Evolutionary conservation across 2,113 vertebrate species (phyloP).

Genomic region (Nannospalax galili): DNA sequence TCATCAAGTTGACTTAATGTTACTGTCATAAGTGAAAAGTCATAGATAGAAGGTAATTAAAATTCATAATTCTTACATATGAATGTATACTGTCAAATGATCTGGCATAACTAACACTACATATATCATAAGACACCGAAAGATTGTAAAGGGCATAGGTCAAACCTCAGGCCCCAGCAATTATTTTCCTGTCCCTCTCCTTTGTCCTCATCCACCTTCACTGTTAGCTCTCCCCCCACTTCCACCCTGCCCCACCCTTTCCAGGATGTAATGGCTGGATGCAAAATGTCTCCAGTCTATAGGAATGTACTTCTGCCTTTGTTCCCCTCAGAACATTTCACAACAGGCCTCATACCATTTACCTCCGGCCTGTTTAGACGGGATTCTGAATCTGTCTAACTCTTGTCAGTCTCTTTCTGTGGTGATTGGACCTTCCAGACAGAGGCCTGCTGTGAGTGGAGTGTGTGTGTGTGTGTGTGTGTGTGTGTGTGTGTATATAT

Average conservation of each 20-base stretch:
- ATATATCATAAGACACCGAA: neutral
- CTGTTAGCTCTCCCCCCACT: no score
- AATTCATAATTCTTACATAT: neutral
- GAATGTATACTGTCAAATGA: neutral
- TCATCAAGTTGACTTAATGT: neutral
- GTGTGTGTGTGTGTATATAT: neutral
- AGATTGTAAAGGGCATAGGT: neutral
- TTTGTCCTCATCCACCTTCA: neutral
- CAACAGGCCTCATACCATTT: neutral
- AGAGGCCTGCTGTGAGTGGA: no score
- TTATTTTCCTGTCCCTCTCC: neutral
- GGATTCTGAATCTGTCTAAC: neutral
- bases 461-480: neutral
- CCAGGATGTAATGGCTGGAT: no score
- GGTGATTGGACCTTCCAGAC: neutral
- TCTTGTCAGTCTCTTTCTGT: neutral
- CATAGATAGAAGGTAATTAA: neutral
- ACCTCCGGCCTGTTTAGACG: neutral
- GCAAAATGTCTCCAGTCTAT: neutral
- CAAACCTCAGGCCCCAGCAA: neutral
- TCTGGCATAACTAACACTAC: neutral
- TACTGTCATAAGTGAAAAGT: neutral
- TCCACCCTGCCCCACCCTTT: no score
- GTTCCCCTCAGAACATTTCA: neutral
- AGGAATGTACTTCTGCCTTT: neutral